Percentiles rank a stretch among this genome's conserved stretches.
Evolutionary conservation across 2,888 invertebrate species (phyloP).

Genomic region (Pyrochroa serraticornis): DNA sequence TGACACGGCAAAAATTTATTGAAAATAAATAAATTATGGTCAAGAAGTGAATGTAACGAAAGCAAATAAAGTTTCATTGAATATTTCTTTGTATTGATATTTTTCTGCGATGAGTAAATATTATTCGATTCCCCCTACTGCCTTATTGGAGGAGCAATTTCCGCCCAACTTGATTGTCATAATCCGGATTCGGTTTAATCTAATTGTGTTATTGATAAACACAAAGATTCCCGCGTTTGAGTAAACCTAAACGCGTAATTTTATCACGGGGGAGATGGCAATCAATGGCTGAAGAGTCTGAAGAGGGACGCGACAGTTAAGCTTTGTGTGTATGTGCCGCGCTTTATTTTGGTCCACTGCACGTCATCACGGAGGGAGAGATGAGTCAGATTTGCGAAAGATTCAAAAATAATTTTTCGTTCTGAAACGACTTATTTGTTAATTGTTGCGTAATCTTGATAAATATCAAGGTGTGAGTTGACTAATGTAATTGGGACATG

Average conservation of each 20-base stretch:
- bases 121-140: no score
- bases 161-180: background rate
- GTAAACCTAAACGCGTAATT: constrained; percentile 35
- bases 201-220: constrained; percentile 24
- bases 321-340: constrained; percentile 21
- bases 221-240: constrained; percentile 30
- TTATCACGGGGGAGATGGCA: constrained; percentile 30
- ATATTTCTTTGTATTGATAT: background rate
- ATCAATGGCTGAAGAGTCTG: constrained; percentile 29
- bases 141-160: background rate
- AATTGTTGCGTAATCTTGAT: constrained; percentile 17
- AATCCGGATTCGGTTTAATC: constrained; percentile 11
- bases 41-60: background rate
- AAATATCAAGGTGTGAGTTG: constrained; percentile 17
- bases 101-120: background rate
- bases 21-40: no score
- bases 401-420: constrained; percentile 12
- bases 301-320: constrained; percentile 22
- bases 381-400: constrained; percentile 23
- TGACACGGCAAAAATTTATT: no score
- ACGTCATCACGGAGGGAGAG: constrained; percentile 13
- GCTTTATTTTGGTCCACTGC: constrained; percentile 29
- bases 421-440: background rate
- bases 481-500: constrained; percentile 27
- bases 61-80: background rate